phyloP scores from a whole-genome alignment of 2,797 vertebrate species.

The Eutrigla gurnardus region DNA sequence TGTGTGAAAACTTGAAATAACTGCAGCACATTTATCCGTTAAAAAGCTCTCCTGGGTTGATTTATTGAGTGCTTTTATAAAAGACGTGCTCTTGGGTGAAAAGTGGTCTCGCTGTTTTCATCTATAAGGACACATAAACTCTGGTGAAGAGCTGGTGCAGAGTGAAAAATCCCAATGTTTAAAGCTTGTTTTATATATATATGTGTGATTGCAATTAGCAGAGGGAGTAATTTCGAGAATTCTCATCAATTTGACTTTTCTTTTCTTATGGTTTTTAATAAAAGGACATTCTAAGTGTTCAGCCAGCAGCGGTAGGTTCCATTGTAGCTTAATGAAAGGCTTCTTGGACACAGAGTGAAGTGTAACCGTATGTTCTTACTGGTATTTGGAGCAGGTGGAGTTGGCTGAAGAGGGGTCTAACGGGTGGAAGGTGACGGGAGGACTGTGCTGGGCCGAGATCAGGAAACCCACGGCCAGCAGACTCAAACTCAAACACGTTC shows the following conservation, averaged over 20 bases:
- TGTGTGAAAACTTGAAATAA: conserved; percentile 14
- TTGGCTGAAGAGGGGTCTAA: conserved; percentile 87
- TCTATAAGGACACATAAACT: not conserved
- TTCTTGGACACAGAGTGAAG: not conserved
- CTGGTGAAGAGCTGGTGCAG: not conserved
- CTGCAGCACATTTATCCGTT: not conserved
- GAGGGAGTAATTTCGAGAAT: not conserved
- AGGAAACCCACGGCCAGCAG: conserved; percentile 94
- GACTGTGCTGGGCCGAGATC: conserved; percentile 93
- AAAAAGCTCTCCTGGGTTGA: conserved; percentile 7
- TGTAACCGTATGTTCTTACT: conserved; percentile 72
- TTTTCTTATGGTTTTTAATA: not conserved
- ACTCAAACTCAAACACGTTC: conserved; percentile 91
- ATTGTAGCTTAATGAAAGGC: not conserved
- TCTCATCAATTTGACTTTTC: not conserved
- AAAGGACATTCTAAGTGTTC: not conserved
- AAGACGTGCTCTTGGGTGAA: conserved; percentile 14
- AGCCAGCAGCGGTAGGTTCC: not conserved
- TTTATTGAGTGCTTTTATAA: conserved; percentile 30
- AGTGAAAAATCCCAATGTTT: not conserved
- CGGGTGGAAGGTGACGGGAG: conserved; percentile 89
- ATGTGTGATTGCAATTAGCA: not conserved
- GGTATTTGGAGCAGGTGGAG: conserved; percentile 87
- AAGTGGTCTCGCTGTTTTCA: not conserved
- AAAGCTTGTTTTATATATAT: too few species aligned